Base-by-base conservation (phyloP, 1,140 invertebrate genomes). In the Zeugodacus cucurbitae region DNA sequence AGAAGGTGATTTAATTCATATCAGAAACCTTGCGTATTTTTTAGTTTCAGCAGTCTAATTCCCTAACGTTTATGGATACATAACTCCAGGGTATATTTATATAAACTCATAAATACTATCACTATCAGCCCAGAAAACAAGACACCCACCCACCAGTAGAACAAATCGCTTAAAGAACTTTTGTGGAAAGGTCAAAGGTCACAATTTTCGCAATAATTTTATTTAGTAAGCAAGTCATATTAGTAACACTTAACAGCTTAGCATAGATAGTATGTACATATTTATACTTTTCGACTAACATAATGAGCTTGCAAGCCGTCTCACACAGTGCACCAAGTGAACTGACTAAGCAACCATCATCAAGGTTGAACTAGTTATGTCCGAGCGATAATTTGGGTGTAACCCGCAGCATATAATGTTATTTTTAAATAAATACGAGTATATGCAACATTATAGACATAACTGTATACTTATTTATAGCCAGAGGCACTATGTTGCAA, bases 311-410 rank as follows among this genome's bases (percentile, higher is more conserved):
- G 67, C 34, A 74, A 67, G 62, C 62, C 26, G 26, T 11, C 59
- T 3, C 22, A 0, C 0, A 3, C 26, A 86, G 54, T 86, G 54
- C 44, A 34, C 8, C 26, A 20, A 86, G 54, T 59, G 57, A 67
- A 48, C 58, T 44, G 41, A 41, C 2, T 87, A 22, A 48, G 41
- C 62, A 87, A 29, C 29, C 54, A 41, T 44, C 59, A 87, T 62
- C 87, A 87, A 87, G 87, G 87, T 87, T 87, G 87, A 87, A 67
- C 87, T 44, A 87, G 58, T 87, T 87, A 87, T 87, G 59, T 87
- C 62, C 87, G 32, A 48, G 26, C 37, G 26, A 37, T 29, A 41
- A 44, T n/a, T 87, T 87, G 87, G 87, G 87, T 87, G 87, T 87
- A 48, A 67, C 41, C 41, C 6, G 32, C 59, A 29, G 85, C 85